A percentile compares a stretch with the other conserved stretches of the same genome.
These are phyloP conservation scores for Stictonetta naevosa DNA, from an alignment of 2,113 vertebrate genomes.

Conservation along the genomic window DNA sequence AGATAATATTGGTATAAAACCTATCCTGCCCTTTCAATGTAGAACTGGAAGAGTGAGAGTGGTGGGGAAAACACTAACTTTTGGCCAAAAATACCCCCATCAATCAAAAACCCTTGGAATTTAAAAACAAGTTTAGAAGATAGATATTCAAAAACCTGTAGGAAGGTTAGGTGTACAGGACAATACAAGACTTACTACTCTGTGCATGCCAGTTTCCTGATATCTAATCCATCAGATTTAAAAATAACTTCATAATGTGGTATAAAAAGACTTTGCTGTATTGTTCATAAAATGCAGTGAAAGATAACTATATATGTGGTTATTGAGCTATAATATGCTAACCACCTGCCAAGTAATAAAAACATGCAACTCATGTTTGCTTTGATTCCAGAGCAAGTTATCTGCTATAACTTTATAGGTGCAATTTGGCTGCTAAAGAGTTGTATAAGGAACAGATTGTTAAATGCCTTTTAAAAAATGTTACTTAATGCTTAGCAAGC, in stretches of 20 bases:
- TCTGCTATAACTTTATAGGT: constrained; percentile 38
- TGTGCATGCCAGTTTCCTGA: background rate
- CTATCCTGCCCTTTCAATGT: background rate
- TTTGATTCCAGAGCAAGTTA: constrained; percentile 16
- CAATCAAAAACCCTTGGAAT: background rate
- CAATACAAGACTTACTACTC: background rate
- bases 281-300: background rate
- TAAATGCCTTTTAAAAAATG: constrained; percentile 29
- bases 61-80: background rate
- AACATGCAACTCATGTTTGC: constrained; percentile 31
- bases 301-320: constrained; percentile 15
- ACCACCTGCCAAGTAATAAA: constrained; percentile 8
- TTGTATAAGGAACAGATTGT: constrained; percentile 50
- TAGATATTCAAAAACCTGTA: background rate
- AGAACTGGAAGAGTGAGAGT: background rate
- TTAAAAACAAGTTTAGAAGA: background rate
- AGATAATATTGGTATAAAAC: background rate
- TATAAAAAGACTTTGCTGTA: constrained; percentile 15
- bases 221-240: background rate
- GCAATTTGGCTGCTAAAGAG: constrained; percentile 51
- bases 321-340: constrained; percentile 25
- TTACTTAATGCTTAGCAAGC: constrained; percentile 49
- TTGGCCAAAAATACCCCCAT: background rate
- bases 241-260: background rate
- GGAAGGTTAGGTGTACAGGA: background rate